Evolutionary conservation across 35 echinoderm and acorn worm genomes (phyloP), one percentile per base, ranked within the genome.

Genomic region (Hemicentrotus pulcherrimus): DNA sequence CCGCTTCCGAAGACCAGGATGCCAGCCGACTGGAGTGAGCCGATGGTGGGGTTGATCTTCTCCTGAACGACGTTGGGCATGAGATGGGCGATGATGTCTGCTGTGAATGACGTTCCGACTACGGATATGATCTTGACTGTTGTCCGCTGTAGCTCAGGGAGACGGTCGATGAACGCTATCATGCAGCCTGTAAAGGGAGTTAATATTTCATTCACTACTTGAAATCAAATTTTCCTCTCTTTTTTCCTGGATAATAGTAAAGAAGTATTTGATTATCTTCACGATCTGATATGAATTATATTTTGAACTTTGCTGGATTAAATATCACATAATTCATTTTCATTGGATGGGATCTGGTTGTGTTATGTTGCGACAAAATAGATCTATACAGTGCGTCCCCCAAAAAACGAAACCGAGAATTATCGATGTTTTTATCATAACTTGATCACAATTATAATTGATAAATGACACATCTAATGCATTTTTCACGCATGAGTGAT

Each of bases 131-230:
- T 97, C 95, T 99, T 98, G 47, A 99, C 97, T n/a, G 96, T 91
- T 13, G 95, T 97, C 45, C 98, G 22, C 52, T 99, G 97, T 12
- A 95, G 94, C 92, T 95, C 96, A 60, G 96, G 95, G 5, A 99
- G 97, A 88, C 98, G 96, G 95, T 99, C 98, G 47, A 99, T 97
- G 94, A 97, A 98, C 16, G 98, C 97, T 60, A 99, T 95, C 96
- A 99, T 96, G 59, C 97, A 98, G 41, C 97, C 98, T 99, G 78
- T 35, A 45, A 41, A 90, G 32, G 88, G 32, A 90, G 45, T 28
- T 15, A 90, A 13, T 90, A 19, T 87, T 19, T 31, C 19, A 87
- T 31, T 59, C 6, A 14, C 12, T 6, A 5, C 4, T 70, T 70
- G 61, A 70, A 70, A 70, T 70, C 24, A 78, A 28, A 78, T 6